Evolutionary conservation across 2,113 vertebrate species (phyloP), one percentile per base, ranked within the genome.

Genomic region (Psammodynastes pulverulentus): DNA sequence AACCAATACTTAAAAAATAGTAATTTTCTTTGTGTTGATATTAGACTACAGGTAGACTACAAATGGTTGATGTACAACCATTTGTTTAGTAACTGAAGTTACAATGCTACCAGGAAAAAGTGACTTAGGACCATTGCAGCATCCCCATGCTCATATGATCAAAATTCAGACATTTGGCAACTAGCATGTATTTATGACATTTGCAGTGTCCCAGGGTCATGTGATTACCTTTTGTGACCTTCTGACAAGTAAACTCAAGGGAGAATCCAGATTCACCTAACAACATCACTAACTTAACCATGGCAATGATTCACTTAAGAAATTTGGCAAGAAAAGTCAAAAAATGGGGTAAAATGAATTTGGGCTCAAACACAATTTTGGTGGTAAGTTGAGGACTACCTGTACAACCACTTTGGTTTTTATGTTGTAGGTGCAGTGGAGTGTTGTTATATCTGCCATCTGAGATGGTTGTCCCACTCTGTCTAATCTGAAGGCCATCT

Each of bases 1-100:
- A 29, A 67, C 85, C 93, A 58, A 85, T 45, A 87, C 34, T 87
- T 79, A 21, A 19, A 45, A 53, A 56, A 92, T 79, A 93, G 17
- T 43, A 90, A 34, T 49, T 29, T 23, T 34, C 13, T 86, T 86
- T 58, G 21, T 48, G 17, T n/a, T 58, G 17, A 34, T 86, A 58
- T 86, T 86, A 48, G 29, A 67, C 29, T 67, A n/a, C 62, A 67
- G 12, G 5, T 58, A 58, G 24, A 23, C 26, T 58, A 29, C 24
- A 58, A 58, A 54, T 54, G 19, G 24, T 62, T 13, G 29, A n/a
- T n/a, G 2, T 34, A 67, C 62, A 67, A 34, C 62, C 10, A 34
- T 67, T 34, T 15, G 12, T 67, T 67, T 34, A 34, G 5, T 67
- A 67, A 67, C n/a, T 67, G 29, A 62, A 62, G 58, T 62, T 67